Conservation (phyloP, 2,113 vertebrate genomes). For the Nibea albiflora region DNA sequence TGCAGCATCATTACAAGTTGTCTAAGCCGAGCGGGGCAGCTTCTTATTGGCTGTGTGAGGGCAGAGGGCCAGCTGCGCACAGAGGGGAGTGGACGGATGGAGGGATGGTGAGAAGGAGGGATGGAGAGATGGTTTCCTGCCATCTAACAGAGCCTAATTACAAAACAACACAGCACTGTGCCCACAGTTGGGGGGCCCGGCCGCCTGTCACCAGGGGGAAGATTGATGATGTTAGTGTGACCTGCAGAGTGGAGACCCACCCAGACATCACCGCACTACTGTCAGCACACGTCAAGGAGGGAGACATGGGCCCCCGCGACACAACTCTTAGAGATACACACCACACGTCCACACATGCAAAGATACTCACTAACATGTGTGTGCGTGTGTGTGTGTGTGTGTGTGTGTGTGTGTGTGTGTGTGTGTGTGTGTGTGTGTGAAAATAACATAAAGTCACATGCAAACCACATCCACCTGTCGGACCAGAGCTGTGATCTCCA, state of each 20-base stretch:
- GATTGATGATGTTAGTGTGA: slow-evolving; percentile 91
- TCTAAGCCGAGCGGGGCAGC: slow-evolving; percentile 11
- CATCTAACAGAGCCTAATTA: slow-evolving; percentile 87
- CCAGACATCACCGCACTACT: slow-evolving; percentile 78
- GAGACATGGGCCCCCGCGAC: slow-evolving; percentile 44
- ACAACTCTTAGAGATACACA: slow-evolving; percentile 28
- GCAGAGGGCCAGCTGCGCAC: slow-evolving; percentile 76
- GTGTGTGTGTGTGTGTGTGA: background rate
- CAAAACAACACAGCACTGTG: slow-evolving; percentile 89
- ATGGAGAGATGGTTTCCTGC: slow-evolving; percentile 85
- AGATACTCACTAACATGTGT: no score
- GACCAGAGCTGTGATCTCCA: slow-evolving; percentile 48
- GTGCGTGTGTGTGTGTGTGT: background rate
- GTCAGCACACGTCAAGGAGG: slow-evolving; percentile 78
- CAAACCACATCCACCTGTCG: slow-evolving; percentile 73
- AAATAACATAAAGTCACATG: background rate
- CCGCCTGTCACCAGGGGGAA: slow-evolving; percentile 81
- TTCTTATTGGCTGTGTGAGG: slow-evolving; percentile 61
- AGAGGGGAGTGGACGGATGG: slow-evolving; percentile 54
- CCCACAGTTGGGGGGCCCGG: slow-evolving; percentile 77
- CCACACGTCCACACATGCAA: slow-evolving; percentile 28
- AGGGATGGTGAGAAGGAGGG: slow-evolving; percentile 54
- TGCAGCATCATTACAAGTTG: slow-evolving; percentile 19
- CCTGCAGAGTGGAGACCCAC: slow-evolving; percentile 83
- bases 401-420: background rate